A percentile compares a stretch with the other conserved stretches of the same genome.
phyloP scores from a whole-genome alignment of 2,797 vertebrate species.

The Hydrophis major region DNA sequence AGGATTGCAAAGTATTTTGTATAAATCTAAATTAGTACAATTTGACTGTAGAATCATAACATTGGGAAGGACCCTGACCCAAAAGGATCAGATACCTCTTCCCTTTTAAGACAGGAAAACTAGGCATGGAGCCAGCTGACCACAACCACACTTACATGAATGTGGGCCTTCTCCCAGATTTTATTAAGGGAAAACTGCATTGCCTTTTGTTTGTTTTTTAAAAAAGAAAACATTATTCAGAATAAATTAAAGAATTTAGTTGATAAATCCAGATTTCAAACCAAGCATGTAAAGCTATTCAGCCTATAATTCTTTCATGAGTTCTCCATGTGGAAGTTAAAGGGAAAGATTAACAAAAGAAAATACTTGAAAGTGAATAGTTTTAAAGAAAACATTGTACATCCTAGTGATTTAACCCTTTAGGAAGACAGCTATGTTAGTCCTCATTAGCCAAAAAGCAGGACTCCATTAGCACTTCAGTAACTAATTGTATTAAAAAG shows the following conservation, averaged over 20 bases:
- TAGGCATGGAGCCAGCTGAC: too few species aligned
- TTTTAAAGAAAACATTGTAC: background rate
- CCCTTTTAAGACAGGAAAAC: slow-evolving; percentile 10
- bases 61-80: too few species aligned
- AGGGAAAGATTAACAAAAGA: background rate
- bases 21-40: background rate
- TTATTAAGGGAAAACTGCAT: background rate
- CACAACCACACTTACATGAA: background rate
- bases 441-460: background rate
- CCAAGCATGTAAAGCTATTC: background rate
- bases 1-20: background rate
- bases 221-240: background rate
- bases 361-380: background rate
- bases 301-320: background rate
- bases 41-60: background rate
- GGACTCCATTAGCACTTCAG: background rate
- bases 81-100: slow-evolving; percentile 29
- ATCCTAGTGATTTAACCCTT: background rate
- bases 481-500: background rate
- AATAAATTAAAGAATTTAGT: background rate
- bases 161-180: background rate
- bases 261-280: background rate
- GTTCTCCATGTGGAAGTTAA: background rate
- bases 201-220: background rate
- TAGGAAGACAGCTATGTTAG: background rate